Evolutionary conservation across 2,113 vertebrate species (phyloP), one percentile per base, ranked within the genome.

Genomic region (Dendropsophus ebraccatus): DNA sequence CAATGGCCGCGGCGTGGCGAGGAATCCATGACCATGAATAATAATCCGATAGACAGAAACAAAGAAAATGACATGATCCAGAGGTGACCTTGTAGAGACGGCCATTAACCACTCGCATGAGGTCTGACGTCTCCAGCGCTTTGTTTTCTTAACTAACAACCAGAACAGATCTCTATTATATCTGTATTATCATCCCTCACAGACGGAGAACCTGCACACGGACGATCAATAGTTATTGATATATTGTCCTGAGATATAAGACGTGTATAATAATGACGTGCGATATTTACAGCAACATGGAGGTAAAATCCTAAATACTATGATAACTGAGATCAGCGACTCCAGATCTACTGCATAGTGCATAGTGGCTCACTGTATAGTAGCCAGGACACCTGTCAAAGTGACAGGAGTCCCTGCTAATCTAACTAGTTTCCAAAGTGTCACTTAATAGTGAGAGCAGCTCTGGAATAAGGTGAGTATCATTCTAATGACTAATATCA

Each of bases 31-130:
- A 70, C 62, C 73, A 13, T 73, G 70, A 84, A 84, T 75, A 62
- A 56, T 84, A 75, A 84, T 73, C 45, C 58, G 50, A 73, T 45
- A 16, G 23, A 83, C 41, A 58, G 72, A 49, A 58, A 58, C 49
- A 37, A 84, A 25, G 37, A 58, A 54, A 72, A 72, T 83, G 1
- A 23, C 47, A 84, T 84, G 60, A 84, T 84, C 60, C 70, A 75
- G 32, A 84, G 82, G 82, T 84, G 70, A 84, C 70, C 70, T 75
- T 74, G n/a, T 56, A 58, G 54, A 52, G 13, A 45, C 2, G 17
- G 17, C 41, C 45, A 74, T 83, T 28, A 83, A 58, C 54, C 50
- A 58, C 49, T 11, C 10, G 21, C 28, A 56, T 21, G 14, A 54
- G 76, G 30, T 56, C 13, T 58, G 9, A 56, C 17, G 5, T 58